These are phyloP conservation scores for Chydorus sphaericus DNA, from an alignment of 2,888 invertebrate genomes.

Conservation along the genomic window DNA sequence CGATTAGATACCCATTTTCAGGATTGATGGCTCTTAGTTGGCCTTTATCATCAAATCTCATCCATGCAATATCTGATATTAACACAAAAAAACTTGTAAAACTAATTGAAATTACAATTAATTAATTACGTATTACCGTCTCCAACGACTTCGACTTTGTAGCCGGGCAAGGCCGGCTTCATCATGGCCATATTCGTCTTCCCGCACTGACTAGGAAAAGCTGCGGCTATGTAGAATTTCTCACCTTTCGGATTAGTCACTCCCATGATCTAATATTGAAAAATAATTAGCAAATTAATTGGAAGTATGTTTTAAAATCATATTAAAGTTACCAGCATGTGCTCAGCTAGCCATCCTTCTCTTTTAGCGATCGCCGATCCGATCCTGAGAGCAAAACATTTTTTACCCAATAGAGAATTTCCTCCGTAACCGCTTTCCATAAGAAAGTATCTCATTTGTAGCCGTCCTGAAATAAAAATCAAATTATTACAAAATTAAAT, in stretches of 20 bases:
- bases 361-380: slow-evolving; percentile 35
- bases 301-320: not conserved
- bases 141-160: slow-evolving; percentile 32
- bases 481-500: not conserved
- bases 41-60: slow-evolving; percentile 29
- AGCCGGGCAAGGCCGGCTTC: slow-evolving; percentile 30
- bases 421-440: slow-evolving; percentile 38
- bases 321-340: slow-evolving; percentile 30
- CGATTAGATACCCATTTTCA: slow-evolving; percentile 29
- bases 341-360: slow-evolving; percentile 41
- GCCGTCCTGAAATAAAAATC: slow-evolving; percentile 32
- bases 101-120: not conserved
- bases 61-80: slow-evolving; percentile 33
- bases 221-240: slow-evolving; percentile 34
- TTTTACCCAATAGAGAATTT: slow-evolving; percentile 37
- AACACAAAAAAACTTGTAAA: not conserved
- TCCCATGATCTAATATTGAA: slow-evolving; percentile 19
- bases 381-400: slow-evolving; percentile 38
- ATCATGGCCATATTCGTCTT: slow-evolving; percentile 41
- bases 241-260: slow-evolving; percentile 31
- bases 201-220: slow-evolving; percentile 40
- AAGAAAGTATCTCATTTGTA: slow-evolving; percentile 34
- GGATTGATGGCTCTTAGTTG: slow-evolving; percentile 36
- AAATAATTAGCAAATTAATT: not conserved
- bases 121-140: slow-evolving; percentile 25